Conservation (phyloP, 2,113 vertebrate species). For the Brachyistius frenatus region DNA sequence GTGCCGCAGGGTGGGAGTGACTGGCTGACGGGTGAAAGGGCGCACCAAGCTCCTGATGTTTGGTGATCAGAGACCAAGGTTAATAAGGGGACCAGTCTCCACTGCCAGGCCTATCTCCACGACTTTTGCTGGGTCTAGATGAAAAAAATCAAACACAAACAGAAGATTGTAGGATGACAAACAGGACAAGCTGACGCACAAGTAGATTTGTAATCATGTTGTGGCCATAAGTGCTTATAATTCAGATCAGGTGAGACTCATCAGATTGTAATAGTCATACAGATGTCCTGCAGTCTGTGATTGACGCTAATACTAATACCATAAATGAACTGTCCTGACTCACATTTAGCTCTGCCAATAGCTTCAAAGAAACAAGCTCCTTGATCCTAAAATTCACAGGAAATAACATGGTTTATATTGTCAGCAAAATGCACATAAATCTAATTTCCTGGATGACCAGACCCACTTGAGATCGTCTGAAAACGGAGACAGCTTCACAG, state of each 20-base stretch:
- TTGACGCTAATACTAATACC: background rate
- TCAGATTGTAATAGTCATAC: background rate
- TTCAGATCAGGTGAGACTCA: conserved; percentile 13
- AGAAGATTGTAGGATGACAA: conserved; percentile 1
- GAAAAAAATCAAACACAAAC: conserved; percentile 37
- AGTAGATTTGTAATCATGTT: background rate
- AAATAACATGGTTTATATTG: conserved; percentile 32
- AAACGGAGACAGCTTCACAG: conserved; percentile 15
- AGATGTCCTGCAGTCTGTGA: background rate
- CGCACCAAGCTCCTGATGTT: conserved; percentile 57
- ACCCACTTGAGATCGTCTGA: conserved; percentile 35
- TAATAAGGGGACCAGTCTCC: conserved; percentile 47
- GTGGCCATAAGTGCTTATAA: background rate
- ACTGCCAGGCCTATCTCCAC: conserved; percentile 66
- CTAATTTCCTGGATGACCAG: conserved; percentile 46
- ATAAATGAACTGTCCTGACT: background rate
- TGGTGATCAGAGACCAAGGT: conserved; percentile 48
- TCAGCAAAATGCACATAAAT: conserved; percentile 42
- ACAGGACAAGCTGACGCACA: background rate
- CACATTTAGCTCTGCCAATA: conserved; percentile 2
- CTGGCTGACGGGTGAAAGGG: conserved; percentile 18
- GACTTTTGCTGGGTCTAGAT: conserved; percentile 62
- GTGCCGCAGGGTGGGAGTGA: conserved; percentile 40
- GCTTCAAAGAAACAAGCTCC: background rate
- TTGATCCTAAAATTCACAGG: conserved; percentile 17